Evolutionary conservation across 2,797 vertebrate genomes (phyloP).

Genomic region (Monodelphis domestica): DNA sequence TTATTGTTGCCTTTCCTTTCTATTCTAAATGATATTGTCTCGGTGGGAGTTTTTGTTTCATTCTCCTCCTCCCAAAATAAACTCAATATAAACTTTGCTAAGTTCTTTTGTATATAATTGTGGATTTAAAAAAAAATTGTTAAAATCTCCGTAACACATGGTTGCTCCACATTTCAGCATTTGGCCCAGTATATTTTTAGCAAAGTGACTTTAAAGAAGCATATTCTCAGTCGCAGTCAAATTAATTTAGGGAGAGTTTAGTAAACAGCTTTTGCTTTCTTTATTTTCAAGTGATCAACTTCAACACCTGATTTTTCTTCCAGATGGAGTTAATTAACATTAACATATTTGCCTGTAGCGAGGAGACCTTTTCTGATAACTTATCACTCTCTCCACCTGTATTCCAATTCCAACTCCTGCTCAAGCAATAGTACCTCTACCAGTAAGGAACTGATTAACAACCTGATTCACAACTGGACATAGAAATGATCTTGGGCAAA

Average conservation of each 20-base stretch:
- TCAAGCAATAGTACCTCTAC: slow-evolving; percentile 36
- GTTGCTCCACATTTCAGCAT: slow-evolving; percentile 68
- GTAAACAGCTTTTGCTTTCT: slow-evolving; percentile 79
- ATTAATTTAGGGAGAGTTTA: slow-evolving; percentile 78
- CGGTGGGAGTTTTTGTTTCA: not conserved
- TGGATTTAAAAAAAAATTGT: slow-evolving; percentile 72
- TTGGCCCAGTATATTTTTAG: slow-evolving; percentile 68
- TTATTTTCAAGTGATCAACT: slow-evolving; percentile 77
- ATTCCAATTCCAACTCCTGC: slow-evolving; percentile 55
- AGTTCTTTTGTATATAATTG: slow-evolving; percentile 60
- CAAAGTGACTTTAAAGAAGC: slow-evolving; percentile 74
- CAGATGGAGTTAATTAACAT: slow-evolving; percentile 81
- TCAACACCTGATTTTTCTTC: slow-evolving; percentile 78
- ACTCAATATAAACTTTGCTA: not conserved
- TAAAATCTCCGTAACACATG: slow-evolving; percentile 68
- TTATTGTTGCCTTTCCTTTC: not conserved
- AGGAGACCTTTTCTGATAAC: slow-evolving; percentile 63
- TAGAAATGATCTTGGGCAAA: not conserved
- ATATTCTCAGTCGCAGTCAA: slow-evolving; percentile 71
- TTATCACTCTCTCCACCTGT: slow-evolving; percentile 62
- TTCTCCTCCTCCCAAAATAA: slow-evolving; percentile 44
- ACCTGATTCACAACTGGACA: slow-evolving; percentile 9
- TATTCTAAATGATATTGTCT: not conserved
- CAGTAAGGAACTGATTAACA: slow-evolving; percentile 23
- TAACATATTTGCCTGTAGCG: slow-evolving; percentile 75